Evolutionary conservation across 1,140 invertebrate species (phyloP).

Genomic region (Colletes gigas): DNA sequence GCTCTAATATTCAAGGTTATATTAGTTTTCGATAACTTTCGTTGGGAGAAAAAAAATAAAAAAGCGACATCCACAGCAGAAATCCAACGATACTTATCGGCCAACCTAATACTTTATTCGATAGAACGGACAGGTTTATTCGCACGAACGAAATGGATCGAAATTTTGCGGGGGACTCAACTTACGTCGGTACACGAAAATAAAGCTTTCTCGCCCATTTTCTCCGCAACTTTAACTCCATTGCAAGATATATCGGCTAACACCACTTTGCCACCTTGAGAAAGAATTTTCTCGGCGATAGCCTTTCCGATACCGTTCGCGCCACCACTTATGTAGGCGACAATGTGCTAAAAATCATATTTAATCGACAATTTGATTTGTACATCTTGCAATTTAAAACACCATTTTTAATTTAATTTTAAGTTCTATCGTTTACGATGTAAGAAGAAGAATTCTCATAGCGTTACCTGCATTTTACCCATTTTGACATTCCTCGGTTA

Average conservation of each 20-base stretch:
- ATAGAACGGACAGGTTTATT: not conserved
- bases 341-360: constrained; percentile 39
- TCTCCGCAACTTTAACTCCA: constrained; percentile 52
- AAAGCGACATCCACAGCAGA: no score
- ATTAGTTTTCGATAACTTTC: no score
- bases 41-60: no score
- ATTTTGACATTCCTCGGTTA: constrained; percentile 46
- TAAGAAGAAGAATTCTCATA: not conserved
- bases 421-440: no score
- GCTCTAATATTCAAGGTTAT: no score
- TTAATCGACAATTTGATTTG: not conserved
- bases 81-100: no score
- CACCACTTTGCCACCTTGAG: constrained; percentile 61
- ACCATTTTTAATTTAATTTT: no score
- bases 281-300: constrained; percentile 55
- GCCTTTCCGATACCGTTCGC: constrained; percentile 65
- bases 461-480: constrained; percentile 55
- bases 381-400: not conserved
- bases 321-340: constrained; percentile 64
- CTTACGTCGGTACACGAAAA: constrained; percentile 64
- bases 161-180: constrained; percentile 1
- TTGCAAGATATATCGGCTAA: constrained; percentile 56
- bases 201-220: constrained; percentile 58
- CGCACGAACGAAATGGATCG: not conserved
- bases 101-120: not conserved